Conservation (phyloP, 2,888 invertebrate genomes). For the Thecophora atra region DNA sequence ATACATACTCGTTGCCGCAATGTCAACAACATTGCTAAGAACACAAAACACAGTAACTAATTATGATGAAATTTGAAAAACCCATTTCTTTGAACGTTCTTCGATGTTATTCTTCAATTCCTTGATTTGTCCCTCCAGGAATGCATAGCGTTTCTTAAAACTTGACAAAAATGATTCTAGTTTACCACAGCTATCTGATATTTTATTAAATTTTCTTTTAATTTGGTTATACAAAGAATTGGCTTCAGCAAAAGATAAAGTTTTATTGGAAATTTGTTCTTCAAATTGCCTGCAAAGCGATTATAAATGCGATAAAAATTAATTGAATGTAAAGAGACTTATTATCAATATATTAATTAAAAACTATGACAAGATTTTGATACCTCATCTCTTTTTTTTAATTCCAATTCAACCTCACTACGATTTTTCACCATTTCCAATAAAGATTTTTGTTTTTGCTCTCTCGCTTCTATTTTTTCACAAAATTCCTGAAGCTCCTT, state of each 20-base stretch:
- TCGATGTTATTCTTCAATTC: constrained; percentile 59
- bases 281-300: constrained; percentile 44
- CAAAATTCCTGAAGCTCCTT: constrained; percentile 51
- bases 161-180: constrained; percentile 45
- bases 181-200: constrained; percentile 40
- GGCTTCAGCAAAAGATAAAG: constrained; percentile 46
- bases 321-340: not conserved
- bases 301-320: not conserved
- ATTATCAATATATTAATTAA: too few species aligned
- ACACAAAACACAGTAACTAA: not conserved
- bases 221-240: constrained; percentile 47
- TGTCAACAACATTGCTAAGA: constrained; percentile 48
- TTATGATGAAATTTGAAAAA: constrained; percentile 19
- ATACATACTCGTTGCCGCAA: too few species aligned
- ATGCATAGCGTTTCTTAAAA: constrained; percentile 45
- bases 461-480: constrained; percentile 60
- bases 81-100: constrained; percentile 59
- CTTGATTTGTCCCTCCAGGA: constrained; percentile 52
- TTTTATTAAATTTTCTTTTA: constrained; percentile 43
- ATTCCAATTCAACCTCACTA: constrained; percentile 47
- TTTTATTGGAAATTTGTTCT: constrained; percentile 35
- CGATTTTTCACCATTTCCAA: constrained; percentile 64
- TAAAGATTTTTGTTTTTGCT: constrained; percentile 59
- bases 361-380: constrained; percentile 7
- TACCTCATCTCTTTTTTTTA: constrained; percentile 52